Conservation (phyloP, 2,888 invertebrate species). For the Metallyticus violacea region DNA sequence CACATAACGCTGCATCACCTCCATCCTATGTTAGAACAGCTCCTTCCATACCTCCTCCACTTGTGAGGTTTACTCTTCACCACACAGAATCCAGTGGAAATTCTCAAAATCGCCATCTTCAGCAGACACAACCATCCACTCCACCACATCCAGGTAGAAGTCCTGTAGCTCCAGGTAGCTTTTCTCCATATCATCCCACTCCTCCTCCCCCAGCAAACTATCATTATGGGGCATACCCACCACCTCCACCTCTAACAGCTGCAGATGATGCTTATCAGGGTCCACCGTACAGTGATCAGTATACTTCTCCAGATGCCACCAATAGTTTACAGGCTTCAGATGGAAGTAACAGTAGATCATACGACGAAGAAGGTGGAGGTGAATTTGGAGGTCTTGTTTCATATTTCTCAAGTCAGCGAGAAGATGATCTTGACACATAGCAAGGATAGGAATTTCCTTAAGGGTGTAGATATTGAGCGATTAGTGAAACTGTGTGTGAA, state of each 20-base stretch:
- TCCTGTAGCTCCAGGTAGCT: conserved; percentile 41
- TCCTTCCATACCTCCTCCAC: conserved; percentile 19
- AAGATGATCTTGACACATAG: conserved; percentile 82
- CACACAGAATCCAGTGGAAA: conserved; percentile 3
- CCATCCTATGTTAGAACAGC: conserved; percentile 36
- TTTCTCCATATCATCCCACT: conserved; percentile 49
- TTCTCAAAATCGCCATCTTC: conserved; percentile 10
- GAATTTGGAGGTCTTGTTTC: conserved; percentile 89
- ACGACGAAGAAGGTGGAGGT: conserved; percentile 56
- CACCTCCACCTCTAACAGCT: conserved; percentile 44
- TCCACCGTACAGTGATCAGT: conserved; percentile 42
- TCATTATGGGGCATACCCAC: conserved; percentile 49
- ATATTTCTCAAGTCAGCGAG: conserved; percentile 86
- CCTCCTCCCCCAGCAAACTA: conserved; percentile 51
- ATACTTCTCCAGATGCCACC: conserved; percentile 32
- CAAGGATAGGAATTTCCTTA: background rate
- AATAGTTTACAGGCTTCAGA: conserved; percentile 31
- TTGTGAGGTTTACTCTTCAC: conserved; percentile 25
- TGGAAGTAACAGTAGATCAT: conserved; percentile 45
- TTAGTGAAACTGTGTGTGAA: background rate
- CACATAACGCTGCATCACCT: conserved; percentile 43
- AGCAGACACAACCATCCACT: conserved; percentile 22
- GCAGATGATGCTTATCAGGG: conserved; percentile 48
- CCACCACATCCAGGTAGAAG: conserved; percentile 22
- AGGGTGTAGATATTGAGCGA: background rate